Base-by-base conservation (phyloP, 1,140 invertebrate genomes). In the Pteromalus puparum region DNA sequence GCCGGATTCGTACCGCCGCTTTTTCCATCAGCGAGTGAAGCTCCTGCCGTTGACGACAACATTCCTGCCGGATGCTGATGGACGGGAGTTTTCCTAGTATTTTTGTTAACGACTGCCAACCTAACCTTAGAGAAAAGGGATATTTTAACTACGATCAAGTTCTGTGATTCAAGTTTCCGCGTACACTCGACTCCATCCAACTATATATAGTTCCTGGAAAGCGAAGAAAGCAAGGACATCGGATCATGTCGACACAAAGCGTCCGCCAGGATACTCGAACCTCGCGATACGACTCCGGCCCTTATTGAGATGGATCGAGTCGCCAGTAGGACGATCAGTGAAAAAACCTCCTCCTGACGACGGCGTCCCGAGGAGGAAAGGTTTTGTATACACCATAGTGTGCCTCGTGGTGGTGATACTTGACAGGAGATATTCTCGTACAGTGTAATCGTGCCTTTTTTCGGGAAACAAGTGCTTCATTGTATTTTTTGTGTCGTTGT, bases 241-340 rank as follows among this genome's bases (percentile, higher is more conserved):
- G 18, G 6, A 61, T 6, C 18, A 61, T 61, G 53, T 61, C 53
- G 21, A 2, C 53, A n/a, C 21, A 18, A 18, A 61, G 21, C 1
- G 18, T 61, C 53, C 21, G 18, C 7, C 53, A n/a, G 6, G 18
- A 61, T 18, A n/a, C 53, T 61, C 53, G 21, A 61, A 7, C 6
- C 21, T 18, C 30, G 9, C 21, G 73, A 75, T 13, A 38, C 42
- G 24, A 75, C 24, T 75, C 73, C 42, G 42, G 28, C 5, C 15
- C 24, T 75, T 48, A 75, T 75, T 42, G 18, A 75, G 42, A 75
- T 75, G 73, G 38, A 42, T 75, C 73, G 38, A 48, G n/a, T 26
- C 18, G 53, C 53, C 53, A 21, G 6, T 61, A 61, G 53, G 53
- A 61, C 53, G 53, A 61, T 61, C 53, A 7, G 18, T 18, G 53